Conservation (phyloP, 2,113 vertebrate genomes). For the Pseudopipra pipra region DNA sequence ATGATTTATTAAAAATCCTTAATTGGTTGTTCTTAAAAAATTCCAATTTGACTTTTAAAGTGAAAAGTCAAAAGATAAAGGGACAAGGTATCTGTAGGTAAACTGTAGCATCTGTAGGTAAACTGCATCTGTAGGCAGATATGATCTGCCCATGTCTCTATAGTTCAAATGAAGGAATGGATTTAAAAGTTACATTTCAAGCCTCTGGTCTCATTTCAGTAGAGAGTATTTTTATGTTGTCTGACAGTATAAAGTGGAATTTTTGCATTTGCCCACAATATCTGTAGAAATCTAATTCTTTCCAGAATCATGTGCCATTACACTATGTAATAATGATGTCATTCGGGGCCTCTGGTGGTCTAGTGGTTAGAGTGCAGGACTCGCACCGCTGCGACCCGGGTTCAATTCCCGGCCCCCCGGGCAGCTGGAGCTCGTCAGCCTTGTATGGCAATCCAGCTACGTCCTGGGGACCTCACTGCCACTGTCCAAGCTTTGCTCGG, state of each 20-base stretch:
- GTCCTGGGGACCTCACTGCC: too few relatives aligned
- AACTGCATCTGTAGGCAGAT: background rate
- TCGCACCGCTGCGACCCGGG: too few relatives aligned
- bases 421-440: too few relatives aligned
- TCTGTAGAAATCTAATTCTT: background rate
- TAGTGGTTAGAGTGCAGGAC: too few relatives aligned
- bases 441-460: too few relatives aligned
- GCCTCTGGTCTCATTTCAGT: background rate
- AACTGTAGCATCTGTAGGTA: background rate
- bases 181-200: background rate
- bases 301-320: background rate
- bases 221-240: background rate
- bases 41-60: background rate
- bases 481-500: too few relatives aligned
- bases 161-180: background rate
- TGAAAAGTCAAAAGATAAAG: constrained; percentile 34
- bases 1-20: background rate
- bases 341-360: too few relatives aligned
- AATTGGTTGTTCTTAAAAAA: constrained; percentile 15
- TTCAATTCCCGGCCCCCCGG: too few relatives aligned
- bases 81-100: background rate
- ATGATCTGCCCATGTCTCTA: background rate
- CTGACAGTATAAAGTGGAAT: background rate
- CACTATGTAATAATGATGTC: background rate
- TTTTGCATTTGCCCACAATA: background rate